Evolutionary conservation across 35 echinoderm and acorn worm genomes (phyloP).

Genomic region (Ptychodera flava): DNA sequence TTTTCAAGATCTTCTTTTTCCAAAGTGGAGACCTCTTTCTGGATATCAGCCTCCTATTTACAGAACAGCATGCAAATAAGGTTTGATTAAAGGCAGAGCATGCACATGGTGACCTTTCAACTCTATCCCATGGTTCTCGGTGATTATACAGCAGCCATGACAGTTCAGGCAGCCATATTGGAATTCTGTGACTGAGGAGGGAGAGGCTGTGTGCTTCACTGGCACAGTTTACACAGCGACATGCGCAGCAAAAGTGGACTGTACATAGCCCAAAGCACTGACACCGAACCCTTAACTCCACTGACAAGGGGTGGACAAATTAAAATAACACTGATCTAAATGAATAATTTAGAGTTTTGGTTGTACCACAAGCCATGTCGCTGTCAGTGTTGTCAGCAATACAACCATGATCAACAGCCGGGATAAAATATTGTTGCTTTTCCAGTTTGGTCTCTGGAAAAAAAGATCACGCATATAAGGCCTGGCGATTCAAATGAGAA

Average conservation of each 20-base stretch:
- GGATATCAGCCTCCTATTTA: not conserved
- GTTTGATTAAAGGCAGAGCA: not conserved
- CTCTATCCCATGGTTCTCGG: not conserved
- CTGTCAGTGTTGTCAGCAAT: not conserved
- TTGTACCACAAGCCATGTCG: not conserved
- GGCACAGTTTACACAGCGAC: too few relatives aligned
- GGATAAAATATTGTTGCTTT: not conserved
- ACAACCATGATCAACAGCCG: not conserved
- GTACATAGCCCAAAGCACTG: too few relatives aligned
- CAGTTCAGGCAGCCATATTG: not conserved
- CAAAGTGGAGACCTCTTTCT: not conserved
- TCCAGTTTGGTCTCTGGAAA: not conserved
- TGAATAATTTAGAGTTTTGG: too few relatives aligned
- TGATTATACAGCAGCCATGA: not conserved
- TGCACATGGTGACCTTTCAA: not conserved
- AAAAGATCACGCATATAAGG: not conserved
- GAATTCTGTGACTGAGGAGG: not conserved
- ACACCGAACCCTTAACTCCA: too few relatives aligned
- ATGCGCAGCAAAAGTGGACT: too few relatives aligned
- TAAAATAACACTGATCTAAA: too few relatives aligned
- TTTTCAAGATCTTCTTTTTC: slow-evolving; percentile 2
- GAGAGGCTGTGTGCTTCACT: not conserved
- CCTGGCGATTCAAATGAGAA: too few relatives aligned
- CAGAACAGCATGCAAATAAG: not conserved
- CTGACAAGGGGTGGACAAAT: too few relatives aligned